Evolutionary conservation across 2,797 vertebrate genomes (phyloP), one percentile per base, ranked within the genome.

Genomic region (Neosalanx taihuensis): DNA sequence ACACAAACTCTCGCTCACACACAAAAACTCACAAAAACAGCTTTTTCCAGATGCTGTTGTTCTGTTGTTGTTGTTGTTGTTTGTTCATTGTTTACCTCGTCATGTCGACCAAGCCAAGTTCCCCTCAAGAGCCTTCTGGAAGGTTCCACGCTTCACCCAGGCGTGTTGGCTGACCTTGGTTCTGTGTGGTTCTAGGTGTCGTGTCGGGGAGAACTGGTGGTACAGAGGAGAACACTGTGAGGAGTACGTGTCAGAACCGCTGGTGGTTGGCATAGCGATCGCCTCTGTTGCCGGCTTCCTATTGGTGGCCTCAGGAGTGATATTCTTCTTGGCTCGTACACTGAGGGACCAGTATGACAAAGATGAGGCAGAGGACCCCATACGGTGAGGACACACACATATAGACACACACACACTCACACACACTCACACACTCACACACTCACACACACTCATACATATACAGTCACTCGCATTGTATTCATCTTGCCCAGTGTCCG

Each of bases 181-280:
- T 10, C 59, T 57, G 46, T 30, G 41, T 13, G 49, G 0, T 64
- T 15, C 17, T 76, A 98, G 97, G 77, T 98, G 96, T 81, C 95
- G 93, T 2, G 96, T 96, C 0, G 96, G 96, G 66, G 95, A 97
- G 84, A 96, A 96, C 85, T 98, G 97, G 96, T 97, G 96, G 96
- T 98, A 97, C 75, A 93, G 95, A 2, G 97, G 97, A 0, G 94
- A 97, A 66, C 97, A 94, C 82, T 99, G 97, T 31, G 96, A 99
- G 80, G 97, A 99, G 74, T 96, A 94, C 0, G 95, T 99, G 5
- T 99, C 96, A 0, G 97, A 98, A 83, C 94, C 95, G 0, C 83
- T 97, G 67, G 93, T 98, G 31, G 95, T 98, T 1, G 95, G 94
- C 53, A 93, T 98, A 18, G 94, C 95, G 4, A 89, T 98, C 0